Base-by-base conservation (phyloP, 2,888 invertebrate genomes). In the Mythimna loreyi region DNA sequence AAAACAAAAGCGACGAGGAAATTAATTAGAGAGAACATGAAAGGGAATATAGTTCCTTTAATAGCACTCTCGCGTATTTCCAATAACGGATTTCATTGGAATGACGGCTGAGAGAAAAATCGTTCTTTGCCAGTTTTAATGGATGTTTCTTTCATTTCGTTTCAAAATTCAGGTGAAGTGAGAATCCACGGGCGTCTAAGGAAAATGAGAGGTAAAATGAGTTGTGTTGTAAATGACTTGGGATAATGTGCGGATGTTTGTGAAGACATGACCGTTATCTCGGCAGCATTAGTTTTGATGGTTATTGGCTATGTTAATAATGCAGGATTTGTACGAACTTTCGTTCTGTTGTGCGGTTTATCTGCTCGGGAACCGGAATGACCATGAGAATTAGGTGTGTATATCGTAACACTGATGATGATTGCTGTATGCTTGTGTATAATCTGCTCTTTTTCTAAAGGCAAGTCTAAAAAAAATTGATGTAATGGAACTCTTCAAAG, bases 211-310 rank as follows among this genome's bases (percentile, higher is more conserved):
- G 81, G 79, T 72, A 72, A 80, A 82, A 80, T 75, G 69, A 72
- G 72, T 80, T 78, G 79, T 83, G 83, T 83, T 80, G 82, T 77
- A 85, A 86, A 86, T 84, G 78, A 81, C 78, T 83, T 70, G 82
- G 84, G 84, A 84, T 84, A 86, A 86, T 84, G 83, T 80, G 78
- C 60, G 83, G 79, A 84, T 80, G 77, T 85, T 87, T 83, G 78
- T 81, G 74, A 78, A 85, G 86, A 86, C 83, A 82, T 77, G 79
- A 80, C 81, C 75, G 81, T 81, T 83, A 81, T 83, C 83, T 81
- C 30, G 59, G 65, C 68, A 76, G 57, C 83, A 76, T 85, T 77
- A 78, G 63, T 72, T 72, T 83, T 83, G 81, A 85, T 81, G 83
- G 78, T 86, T 83, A 86, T 83, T 83, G 78, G 72, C 65, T 64